Base-by-base conservation (phyloP, 2,888 invertebrate species). In the Apodemia hepburni region DNA sequence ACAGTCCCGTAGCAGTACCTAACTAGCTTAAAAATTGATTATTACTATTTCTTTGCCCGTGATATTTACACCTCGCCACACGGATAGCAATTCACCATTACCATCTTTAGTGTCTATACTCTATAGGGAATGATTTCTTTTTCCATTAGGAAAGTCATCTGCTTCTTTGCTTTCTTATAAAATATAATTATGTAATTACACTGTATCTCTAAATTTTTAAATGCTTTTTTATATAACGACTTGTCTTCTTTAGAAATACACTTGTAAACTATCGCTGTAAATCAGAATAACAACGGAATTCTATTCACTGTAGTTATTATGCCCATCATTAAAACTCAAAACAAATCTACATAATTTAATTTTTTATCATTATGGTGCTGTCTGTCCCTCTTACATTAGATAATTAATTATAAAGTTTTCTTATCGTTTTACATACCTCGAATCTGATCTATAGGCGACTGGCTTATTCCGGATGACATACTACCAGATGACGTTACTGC, bases 401-500 rank as follows among this genome's bases (percentile, higher is more conserved):
- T 45, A 45, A 45, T 45, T 45, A 17, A 59, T 54, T 29, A 54
- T 15, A 29, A 51, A 18, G 54, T 29, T 61, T 60, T 61, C 61
- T 51, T 58, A 45, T 38, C 59, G 58, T 42, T 38, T 64, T 67
- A 51, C 64, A 71, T 71, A 86, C 87, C 81, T 80, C 78, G 78
- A 29, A 80, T 72, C 65, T 81, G 84, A 65, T 89, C 89, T 63
- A 85, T 79, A 2, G 88, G 89, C 33, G 90, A 91, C 63, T 81
- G 85, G 70, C 89, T 90, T 5, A 84, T 69, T n/a, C 86, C 81
- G 0, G 89, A 90, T 9, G 91, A 88, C 9, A 76, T 76, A 67
- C 90, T 89, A 15, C 87, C 84, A n/a, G 86, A 85, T 62, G 89
- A 89, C 17, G 84, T 78, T 58, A 85, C 74, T 2, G 82, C 75